Conservation (phyloP, 2,888 invertebrate species). For the Trachelus tabidus region DNA sequence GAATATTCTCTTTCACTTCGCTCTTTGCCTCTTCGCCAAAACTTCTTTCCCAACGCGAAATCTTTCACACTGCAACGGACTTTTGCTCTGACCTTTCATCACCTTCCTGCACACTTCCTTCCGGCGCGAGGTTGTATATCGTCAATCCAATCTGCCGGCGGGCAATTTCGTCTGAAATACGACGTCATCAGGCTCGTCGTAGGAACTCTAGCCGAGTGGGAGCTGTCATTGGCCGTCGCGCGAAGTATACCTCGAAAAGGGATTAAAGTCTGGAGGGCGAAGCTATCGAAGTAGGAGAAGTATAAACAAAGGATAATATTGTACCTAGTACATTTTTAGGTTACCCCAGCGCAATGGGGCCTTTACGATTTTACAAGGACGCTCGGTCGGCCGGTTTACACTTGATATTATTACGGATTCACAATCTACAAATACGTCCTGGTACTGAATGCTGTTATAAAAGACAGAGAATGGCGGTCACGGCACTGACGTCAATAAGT, state of each 20-base stretch:
- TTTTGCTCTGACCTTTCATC: not conserved
- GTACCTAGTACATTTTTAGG: not conserved
- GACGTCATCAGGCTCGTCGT: constrained; percentile 59
- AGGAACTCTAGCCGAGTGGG: not conserved
- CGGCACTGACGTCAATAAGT: not conserved
- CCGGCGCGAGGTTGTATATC: constrained; percentile 60
- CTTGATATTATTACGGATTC: not conserved
- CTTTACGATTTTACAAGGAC: not conserved
- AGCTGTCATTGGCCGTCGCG: not conserved
- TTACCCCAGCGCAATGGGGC: not conserved
- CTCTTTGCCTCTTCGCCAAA: not conserved
- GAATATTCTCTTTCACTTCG: not conserved
- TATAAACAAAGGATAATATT: not conserved
- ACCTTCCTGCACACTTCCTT: constrained; percentile 39
- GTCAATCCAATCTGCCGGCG: constrained; percentile 64
- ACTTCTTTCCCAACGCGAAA: not conserved
- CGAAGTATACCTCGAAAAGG: not conserved
- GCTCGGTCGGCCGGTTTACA: not conserved
- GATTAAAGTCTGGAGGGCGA: not conserved
- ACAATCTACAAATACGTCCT: not conserved
- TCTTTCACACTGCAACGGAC: not conserved
- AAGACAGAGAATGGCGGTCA: not conserved
- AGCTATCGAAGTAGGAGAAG: not conserved
- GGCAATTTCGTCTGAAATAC: constrained; percentile 65
- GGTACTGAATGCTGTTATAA: not conserved